These are phyloP conservation scores for Aurelia coerulea DNA, from an alignment of 30 jellyfish, hydroid and myxozoan species.

Conservation along the genomic window DNA sequence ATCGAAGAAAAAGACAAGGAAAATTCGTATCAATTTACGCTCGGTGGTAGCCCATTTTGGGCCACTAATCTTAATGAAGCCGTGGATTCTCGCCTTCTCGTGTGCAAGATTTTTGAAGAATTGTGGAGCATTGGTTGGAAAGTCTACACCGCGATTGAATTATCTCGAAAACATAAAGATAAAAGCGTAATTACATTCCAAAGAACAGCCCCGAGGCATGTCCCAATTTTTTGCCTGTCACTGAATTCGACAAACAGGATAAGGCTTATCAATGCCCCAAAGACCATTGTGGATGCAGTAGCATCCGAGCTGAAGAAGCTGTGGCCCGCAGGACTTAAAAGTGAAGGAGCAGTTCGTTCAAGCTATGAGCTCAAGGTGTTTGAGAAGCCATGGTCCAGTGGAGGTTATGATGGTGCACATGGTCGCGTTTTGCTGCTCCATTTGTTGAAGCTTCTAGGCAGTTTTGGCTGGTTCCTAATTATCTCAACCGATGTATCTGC, in stretches of 20 bases:
- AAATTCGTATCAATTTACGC: slow-evolving; percentile 38
- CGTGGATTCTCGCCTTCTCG: slow-evolving; percentile 32
- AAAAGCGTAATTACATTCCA: slow-evolving; percentile 44
- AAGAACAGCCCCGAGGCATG: slow-evolving; percentile 47
- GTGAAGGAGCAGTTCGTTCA: slow-evolving; percentile 1
- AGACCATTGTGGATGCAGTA: slow-evolving; percentile 13
- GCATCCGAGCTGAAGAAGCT: slow-evolving; percentile 23
- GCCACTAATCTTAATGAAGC: slow-evolving; percentile 22
- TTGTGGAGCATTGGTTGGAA: slow-evolving; percentile 60
- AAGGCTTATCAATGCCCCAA: slow-evolving; percentile 62
- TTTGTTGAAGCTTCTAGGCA: neutral
- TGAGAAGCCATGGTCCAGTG: slow-evolving; percentile 64
- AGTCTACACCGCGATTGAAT: slow-evolving; percentile 34
- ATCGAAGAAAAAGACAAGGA: slow-evolving; percentile 19
- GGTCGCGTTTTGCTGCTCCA: slow-evolving; percentile 50
- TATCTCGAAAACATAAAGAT: slow-evolving; percentile 31
- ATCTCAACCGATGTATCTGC: slow-evolving; percentile 37
- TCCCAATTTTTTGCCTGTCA: slow-evolving; percentile 45
- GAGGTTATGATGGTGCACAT: slow-evolving; percentile 36
- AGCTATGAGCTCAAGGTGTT: slow-evolving; percentile 17
- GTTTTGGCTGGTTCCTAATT: slow-evolving; percentile 28
- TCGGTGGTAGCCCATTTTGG: slow-evolving; percentile 79
- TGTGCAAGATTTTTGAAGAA: slow-evolving; percentile 50
- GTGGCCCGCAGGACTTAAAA: slow-evolving; percentile 45
- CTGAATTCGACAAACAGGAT: slow-evolving; percentile 43